Base-by-base conservation (phyloP, 2,113 vertebrate species). In the Labeo catla region DNA sequence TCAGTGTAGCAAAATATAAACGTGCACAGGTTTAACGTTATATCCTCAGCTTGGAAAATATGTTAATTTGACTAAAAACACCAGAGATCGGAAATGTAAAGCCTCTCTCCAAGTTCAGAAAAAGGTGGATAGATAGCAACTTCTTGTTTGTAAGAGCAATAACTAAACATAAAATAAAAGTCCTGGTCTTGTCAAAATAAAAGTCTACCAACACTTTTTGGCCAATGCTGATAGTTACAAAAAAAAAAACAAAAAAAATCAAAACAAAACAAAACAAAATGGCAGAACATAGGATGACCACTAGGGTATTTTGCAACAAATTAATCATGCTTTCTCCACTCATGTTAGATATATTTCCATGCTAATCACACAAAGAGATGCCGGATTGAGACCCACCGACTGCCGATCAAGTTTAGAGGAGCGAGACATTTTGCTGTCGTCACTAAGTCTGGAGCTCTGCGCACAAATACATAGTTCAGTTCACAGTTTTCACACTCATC, bases 361-460 rank as follows among this genome's bases (percentile, higher is more conserved):
- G 63, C n/a, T 82, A 70, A 70, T 82, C 16, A 12, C 80, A 34
- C 54, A 78, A 45, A n/a, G 43, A 49, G 45, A n/a, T 28, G 19
- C 59, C 16, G 6, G 6, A 47, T 0, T 54, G 50, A 57, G 50
- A 94, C 93, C 87, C 90, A 93, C 92, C 91, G 91, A 89, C 89
- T 92, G 93, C 72, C 92, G 91, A 80, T 92, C 93, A 61, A 88
- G 81, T 90, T 92, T 92, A 89, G 93, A 93, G 54, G 86, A 86
- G 3, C 89, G 93, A 57, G 89, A 92, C 19, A n/a, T 65, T 45
- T 91, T 89, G 86, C 86, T 92, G 85, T 95, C 92, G 19, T 95
- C 94, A 47, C 90, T 93, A 66, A 93, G 87, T 85, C 90, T 91
- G 90, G 94, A 95, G 91, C 91, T 95, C 95, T 95, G 92, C 11